Base-by-base conservation (phyloP, 2,113 vertebrate genomes). In the Anthoscopus minutus region DNA sequence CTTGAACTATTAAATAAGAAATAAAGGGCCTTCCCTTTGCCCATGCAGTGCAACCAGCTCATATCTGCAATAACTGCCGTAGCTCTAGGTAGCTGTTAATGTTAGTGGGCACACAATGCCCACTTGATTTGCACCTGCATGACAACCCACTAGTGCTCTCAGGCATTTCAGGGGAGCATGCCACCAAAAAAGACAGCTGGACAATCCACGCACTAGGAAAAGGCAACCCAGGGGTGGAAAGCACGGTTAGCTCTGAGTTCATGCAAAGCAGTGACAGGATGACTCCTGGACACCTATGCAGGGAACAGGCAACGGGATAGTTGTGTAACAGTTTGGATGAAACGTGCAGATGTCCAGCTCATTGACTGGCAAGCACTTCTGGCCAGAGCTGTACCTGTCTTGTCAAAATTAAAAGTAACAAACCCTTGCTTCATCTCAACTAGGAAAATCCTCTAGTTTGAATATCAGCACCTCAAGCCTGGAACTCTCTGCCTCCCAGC, bases 91-190 rank as follows among this genome's bases (percentile, higher is more conserved):
- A 81, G 62, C 45, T 56, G 48, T 11, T 28, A 40, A 31, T 0
- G n/a, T n/a, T n/a, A n/a, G 1, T 58, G 82, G 37, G 21, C 28
- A 88, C 2, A 3, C 0, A 0, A 76, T 25, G 54, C 31, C 50
- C 40, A 13, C 70, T 48, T 28, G 37, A n/a, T n/a, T 30, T 10
- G 27, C 53, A n/a, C 18, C 2, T 1, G 0, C 73, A 57, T 4
- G 4, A 65, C 58, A n/a, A 50, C 45, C 67, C 40, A n/a, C 35
- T 35, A 30, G 15, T 0, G 3, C 23, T 78, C 60, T 50, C 23
- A 9, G 35, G 30, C 1, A 0, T 37, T 74, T 37, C 2, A 8
- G 54, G 66, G 53, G 17, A 38, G 42, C 0, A 0, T 30, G 67
- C 42, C 73, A 53, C 24, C 30, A 47, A 56, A 33, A 0, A 5